Conservation (phyloP, 2,113 vertebrate species). For the Rhodinocichla rosea region DNA sequence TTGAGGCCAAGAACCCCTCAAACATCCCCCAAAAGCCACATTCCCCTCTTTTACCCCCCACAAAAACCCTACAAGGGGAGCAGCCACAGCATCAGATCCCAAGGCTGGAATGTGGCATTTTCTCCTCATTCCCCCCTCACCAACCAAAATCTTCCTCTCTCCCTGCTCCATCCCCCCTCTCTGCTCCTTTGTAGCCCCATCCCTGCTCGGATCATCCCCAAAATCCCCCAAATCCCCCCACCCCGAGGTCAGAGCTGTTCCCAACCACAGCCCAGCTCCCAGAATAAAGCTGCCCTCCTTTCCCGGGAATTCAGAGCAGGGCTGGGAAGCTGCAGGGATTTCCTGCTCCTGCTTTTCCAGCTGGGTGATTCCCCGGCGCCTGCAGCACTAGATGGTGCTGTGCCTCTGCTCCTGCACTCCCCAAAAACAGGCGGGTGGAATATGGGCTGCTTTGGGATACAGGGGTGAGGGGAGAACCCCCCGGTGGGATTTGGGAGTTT, state of each 20-base stretch:
- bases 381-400: not conserved
- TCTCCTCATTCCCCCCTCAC: not conserved
- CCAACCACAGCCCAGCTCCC: not conserved
- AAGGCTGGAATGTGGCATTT: fast-evolving
- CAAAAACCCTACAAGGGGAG: not conserved
- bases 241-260: not conserved
- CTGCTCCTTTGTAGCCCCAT: fast-evolving
- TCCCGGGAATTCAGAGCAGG: not conserved
- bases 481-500: fast-evolving
- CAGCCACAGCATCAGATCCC: not conserved
- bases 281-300: not conserved
- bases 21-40: not conserved
- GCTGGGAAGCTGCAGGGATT: not conserved
- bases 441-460: fast-evolving
- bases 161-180: fast-evolving
- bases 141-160: not conserved
- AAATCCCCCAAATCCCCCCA: not conserved
- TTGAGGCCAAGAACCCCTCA: not conserved
- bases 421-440: not conserved
- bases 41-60: fast-evolving
- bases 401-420: not conserved
- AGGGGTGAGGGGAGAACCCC: fast-evolving
- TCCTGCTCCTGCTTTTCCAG: not conserved
- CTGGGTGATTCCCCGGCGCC: not conserved
- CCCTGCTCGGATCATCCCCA: fast-evolving